Evolutionary conservation across 1,140 invertebrate species (phyloP), one percentile per base, ranked within the genome.

Genomic region (Mercenaria mercenaria): DNA sequence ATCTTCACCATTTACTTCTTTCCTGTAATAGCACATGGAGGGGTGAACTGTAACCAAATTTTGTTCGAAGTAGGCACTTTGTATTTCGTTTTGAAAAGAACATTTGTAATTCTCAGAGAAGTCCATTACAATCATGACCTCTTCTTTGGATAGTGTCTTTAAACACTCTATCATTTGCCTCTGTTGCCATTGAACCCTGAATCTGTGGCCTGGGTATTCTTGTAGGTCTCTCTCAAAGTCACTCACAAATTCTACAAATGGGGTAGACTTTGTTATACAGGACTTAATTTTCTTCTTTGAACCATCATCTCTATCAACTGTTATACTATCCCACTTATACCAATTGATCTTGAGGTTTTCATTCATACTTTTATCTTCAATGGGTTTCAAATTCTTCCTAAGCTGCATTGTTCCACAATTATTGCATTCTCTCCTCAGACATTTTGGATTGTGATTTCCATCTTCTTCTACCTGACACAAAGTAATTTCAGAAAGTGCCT

Each of bases 341-440:
- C 59, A 61, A 20, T 61, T n/a, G n/a, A 61, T 61, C n/a, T 61
- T 23, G n/a, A n/a, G n/a, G n/a, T 61, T 61, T 23, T 61, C 59
- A 11, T 61, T 61, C 59, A 13, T 61, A 61, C 59, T n/a, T 61
- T 29, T 61, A 23, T 61, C 59, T 61, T 29, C 26, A 11, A 61
- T 61, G 8, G 59, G n/a, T 23, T n/a, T 29, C n/a, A 61, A 23
- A 23, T 61, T 11, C 59, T 61, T 61, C n/a, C 59, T 61, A 13
- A 72, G 69, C 29, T 8, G 10, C 29, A 34, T 23, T 37, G 69
- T 79, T 79, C 76, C 47, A 61, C 50, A 82, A 6, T 82, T 11
- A 23, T 8, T 64, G 37, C 79, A 82, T 61, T 82, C 4, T 23
- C 79, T 82, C 32, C 26, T 79, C 72, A 64, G 52, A 87, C 32